These are phyloP conservation scores for Aethina tumida DNA, from an alignment of 1,140 invertebrate species.

Conservation along the genomic window DNA sequence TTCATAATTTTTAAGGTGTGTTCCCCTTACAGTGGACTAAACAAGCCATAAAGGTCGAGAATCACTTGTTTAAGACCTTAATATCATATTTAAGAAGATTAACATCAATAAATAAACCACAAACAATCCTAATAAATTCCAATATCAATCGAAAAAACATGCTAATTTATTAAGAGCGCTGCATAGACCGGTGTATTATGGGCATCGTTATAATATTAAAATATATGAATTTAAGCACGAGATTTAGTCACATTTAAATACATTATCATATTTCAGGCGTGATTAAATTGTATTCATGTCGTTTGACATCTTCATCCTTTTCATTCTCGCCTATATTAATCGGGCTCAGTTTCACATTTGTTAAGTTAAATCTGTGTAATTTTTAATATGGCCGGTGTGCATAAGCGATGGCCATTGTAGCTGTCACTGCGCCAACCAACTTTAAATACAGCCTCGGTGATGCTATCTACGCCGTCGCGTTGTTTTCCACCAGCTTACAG, in stretches of 20 bases:
- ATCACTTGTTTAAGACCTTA: too few relatives aligned
- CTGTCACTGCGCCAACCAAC: constrained; percentile 14
- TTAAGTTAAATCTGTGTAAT: constrained; percentile 18
- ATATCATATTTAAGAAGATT: too few relatives aligned
- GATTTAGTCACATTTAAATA: constrained; percentile 17
- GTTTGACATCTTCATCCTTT: constrained; percentile 15
- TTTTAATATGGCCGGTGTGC: constrained; percentile 16
- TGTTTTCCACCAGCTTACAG: constrained; percentile 14
- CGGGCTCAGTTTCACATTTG: constrained; percentile 13
- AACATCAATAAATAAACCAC: too few relatives aligned
- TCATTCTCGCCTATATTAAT: constrained; percentile 13
- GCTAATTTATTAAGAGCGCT: too few relatives aligned
- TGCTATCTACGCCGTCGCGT: constrained; percentile 5
- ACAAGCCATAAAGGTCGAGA: too few relatives aligned
- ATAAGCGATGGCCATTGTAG: constrained; percentile 15
- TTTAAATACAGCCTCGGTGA: constrained; percentile 10
- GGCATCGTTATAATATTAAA: constrained; percentile 2
- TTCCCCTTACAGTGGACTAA: too few relatives aligned
- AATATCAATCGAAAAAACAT: too few relatives aligned
- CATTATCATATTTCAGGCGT: constrained; percentile 19
- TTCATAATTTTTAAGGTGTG: too few relatives aligned
- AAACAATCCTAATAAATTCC: too few relatives aligned
- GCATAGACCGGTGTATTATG: not conserved
- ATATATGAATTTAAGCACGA: constrained; percentile 6
- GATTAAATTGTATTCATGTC: constrained; percentile 16